Evolutionary conservation across 1,140 invertebrate genomes (phyloP).

Genomic region (Lerema accius): DNA sequence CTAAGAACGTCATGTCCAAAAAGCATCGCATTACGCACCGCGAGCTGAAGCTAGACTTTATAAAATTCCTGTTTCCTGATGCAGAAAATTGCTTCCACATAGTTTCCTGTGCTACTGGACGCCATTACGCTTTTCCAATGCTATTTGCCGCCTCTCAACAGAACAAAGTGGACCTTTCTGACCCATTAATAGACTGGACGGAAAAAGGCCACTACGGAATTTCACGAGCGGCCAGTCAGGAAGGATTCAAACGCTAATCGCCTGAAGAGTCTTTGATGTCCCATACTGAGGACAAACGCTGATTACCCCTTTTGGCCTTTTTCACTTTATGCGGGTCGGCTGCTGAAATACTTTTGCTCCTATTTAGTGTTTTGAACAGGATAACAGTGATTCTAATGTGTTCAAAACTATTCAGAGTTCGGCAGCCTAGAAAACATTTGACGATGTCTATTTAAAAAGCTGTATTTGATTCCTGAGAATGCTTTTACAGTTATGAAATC

Average conservation of each 20-base stretch:
- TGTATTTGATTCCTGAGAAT: conserved; percentile 2
- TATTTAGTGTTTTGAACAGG: conserved; percentile 5
- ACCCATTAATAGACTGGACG: conserved; percentile 33
- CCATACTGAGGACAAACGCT: conserved; percentile 17
- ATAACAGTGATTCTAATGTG: neutral
- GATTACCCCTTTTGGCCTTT: conserved; percentile 29
- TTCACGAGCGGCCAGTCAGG: conserved; percentile 33
- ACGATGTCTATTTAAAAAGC: no score
- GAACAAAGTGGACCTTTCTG: conserved; percentile 34
- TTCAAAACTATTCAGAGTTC: neutral
- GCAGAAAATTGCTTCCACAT: conserved; percentile 31
- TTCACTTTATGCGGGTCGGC: conserved; percentile 17
- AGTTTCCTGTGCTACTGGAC: conserved; percentile 18
- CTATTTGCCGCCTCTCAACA: conserved; percentile 25
- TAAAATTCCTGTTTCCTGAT: conserved; percentile 19
- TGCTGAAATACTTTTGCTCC: conserved; percentile 8
- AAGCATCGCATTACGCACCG: neutral
- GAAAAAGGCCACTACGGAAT: conserved; percentile 27
- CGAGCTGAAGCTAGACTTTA: conserved; percentile 3
- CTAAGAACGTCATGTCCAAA: neutral
- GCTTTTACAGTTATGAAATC: no score
- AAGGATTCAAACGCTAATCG: conserved; percentile 32
- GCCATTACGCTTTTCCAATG: conserved; percentile 25
- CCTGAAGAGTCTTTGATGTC: conserved; percentile 24
- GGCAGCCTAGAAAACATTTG: no score